Evolutionary conservation across 2,888 invertebrate genomes (phyloP).

Genomic region (Perizoma flavofasciatum): DNA sequence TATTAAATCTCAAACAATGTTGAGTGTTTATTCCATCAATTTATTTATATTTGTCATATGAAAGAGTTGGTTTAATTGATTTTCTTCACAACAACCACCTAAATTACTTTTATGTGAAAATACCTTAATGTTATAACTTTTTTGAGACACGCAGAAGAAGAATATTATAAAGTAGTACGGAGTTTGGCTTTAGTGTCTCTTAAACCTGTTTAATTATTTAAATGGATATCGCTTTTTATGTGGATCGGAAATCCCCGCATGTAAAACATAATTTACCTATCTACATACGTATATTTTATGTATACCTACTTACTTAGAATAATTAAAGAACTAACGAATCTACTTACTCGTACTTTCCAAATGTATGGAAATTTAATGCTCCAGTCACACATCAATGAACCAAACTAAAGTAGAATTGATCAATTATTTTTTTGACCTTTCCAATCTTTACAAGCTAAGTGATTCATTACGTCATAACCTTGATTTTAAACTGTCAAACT

Average conservation of each 20-base stretch:
- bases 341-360: neutral
- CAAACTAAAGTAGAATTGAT: slow-evolving; percentile 45
- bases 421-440: slow-evolving; percentile 64
- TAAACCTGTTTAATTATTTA: neutral
- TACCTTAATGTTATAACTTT: too few relatives aligned
- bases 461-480: slow-evolving; percentile 64
- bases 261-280: neutral
- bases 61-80: too few relatives aligned
- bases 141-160: too few relatives aligned
- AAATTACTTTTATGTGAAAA: too few relatives aligned
- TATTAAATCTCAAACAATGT: too few relatives aligned
- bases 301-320: too few relatives aligned
- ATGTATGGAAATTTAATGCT: slow-evolving; percentile 38
- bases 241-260: neutral
- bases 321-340: too few relatives aligned
- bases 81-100: too few relatives aligned
- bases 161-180: too few relatives aligned
- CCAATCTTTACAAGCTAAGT: slow-evolving; percentile 61
- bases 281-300: neutral
- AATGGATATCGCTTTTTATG: neutral
- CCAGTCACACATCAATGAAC: slow-evolving; percentile 57
- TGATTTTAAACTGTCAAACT: slow-evolving; percentile 54
- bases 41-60: too few relatives aligned
- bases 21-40: too few relatives aligned
- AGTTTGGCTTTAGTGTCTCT: neutral